phyloP scores from a whole-genome alignment of 2,113 vertebrate species.

The Zapus hudsonius region DNA sequence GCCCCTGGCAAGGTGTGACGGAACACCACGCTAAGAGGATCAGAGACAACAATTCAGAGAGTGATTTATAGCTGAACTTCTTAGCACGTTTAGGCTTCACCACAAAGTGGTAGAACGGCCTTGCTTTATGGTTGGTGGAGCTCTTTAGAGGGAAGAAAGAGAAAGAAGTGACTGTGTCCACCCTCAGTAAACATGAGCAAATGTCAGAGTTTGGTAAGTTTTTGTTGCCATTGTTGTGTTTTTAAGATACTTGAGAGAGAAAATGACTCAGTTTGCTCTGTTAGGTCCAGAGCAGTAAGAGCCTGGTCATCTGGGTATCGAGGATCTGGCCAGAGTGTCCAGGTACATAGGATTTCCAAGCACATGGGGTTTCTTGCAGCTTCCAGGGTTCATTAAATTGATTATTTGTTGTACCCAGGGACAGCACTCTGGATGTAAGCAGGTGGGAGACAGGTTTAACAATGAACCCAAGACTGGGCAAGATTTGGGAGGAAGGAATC shows the following conservation, averaged over 20 bases:
- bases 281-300: not conserved
- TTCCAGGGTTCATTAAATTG: not conserved
- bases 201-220: not conserved
- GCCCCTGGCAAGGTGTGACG: not conserved
- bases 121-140: not conserved
- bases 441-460: not conserved
- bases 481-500: not conserved
- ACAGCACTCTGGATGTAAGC: not conserved
- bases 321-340: not conserved
- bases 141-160: not conserved
- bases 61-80: conserved; percentile 23
- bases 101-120: not conserved
- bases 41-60: not conserved
- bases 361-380: too few species aligned
- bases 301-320: not conserved
- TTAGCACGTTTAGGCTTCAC: conserved; percentile 12
- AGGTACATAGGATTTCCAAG: not conserved
- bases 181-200: not conserved
- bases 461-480: not conserved
- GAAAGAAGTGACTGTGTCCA: not conserved
- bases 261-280: not conserved
- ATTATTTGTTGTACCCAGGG: not conserved
- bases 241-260: not conserved
- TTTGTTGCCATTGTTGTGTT: too few species aligned
- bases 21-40: not conserved